phyloP scores from a whole-genome alignment of 1,140 invertebrate species.

The Pinna nobilis region DNA sequence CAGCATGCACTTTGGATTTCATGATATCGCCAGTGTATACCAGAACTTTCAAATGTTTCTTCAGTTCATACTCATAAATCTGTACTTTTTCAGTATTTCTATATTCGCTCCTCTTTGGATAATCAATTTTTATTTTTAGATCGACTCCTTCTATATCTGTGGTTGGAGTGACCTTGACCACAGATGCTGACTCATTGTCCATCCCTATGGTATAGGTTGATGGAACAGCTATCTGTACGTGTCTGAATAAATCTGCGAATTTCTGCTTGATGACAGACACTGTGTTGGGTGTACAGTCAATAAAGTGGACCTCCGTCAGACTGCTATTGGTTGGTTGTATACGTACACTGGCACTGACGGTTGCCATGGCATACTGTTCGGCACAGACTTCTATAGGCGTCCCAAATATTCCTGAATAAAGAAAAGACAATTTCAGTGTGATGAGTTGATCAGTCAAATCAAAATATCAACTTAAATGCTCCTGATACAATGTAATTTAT shows the following conservation, averaged over 20 bases:
- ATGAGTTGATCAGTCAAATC: neutral
- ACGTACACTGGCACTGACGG: slow-evolving; percentile 25
- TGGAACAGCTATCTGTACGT: neutral
- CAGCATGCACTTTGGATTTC: neutral
- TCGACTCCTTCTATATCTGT: neutral
- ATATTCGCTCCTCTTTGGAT: neutral
- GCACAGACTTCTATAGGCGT: slow-evolving; percentile 46
- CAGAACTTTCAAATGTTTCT: slow-evolving; percentile 8
- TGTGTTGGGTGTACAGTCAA: slow-evolving; percentile 43
- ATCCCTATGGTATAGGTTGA: neutral
- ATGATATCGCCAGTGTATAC: slow-evolving; percentile 24
- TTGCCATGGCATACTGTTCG: slow-evolving; percentile 34
- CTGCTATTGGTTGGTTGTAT: neutral
- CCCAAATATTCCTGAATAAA: slow-evolving; percentile 52
- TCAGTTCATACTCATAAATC: slow-evolving; percentile 6
- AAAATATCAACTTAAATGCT: neutral
- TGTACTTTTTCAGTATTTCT: neutral
- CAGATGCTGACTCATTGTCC: neutral
- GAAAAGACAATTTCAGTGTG: slow-evolving; percentile 2
- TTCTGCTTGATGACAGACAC: neutral
- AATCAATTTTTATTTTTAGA: neutral
- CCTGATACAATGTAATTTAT: neutral
- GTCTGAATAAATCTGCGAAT: neutral
- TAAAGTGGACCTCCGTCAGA: slow-evolving; percentile 48
- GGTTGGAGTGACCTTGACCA: neutral